These are phyloP conservation scores for Crypturellus tataupa DNA, from an alignment of 2,797 vertebrate genomes.

Conservation along the genomic window DNA sequence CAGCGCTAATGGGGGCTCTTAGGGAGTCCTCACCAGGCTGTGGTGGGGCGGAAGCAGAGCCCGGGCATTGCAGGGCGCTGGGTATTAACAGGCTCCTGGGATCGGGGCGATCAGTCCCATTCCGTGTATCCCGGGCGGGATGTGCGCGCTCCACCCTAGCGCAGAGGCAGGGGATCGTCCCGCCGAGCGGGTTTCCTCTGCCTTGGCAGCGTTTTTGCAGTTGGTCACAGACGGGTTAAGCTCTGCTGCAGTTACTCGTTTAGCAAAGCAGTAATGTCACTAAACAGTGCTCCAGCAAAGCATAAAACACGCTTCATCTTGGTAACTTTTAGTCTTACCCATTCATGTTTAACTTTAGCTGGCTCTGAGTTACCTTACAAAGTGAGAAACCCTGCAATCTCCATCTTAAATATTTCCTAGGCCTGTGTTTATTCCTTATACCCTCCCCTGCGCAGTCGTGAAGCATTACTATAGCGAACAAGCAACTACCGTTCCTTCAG, in stretches of 20 bases:
- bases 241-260: neutral
- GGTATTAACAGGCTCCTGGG: too few relatives aligned
- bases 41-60: rapidly evolving
- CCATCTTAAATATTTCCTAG: neutral
- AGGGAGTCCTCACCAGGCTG: rapidly evolving
- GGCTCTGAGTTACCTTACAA: neutral
- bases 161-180: neutral
- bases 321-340: neutral
- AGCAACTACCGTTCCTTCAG: neutral
- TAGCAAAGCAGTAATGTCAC: neutral
- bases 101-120: too few relatives aligned
- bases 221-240: neutral
- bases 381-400: neutral
- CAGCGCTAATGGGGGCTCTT: rapidly evolving
- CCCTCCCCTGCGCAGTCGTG: neutral
- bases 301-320: neutral
- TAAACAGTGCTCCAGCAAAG: neutral
- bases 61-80: rapidly evolving
- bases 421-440: neutral
- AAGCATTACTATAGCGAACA: neutral
- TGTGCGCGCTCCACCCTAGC: too few relatives aligned
- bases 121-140: neutral
- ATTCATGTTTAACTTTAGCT: too few relatives aligned
- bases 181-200: neutral
- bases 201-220: neutral